Percentiles rank a stretch among this genome's conserved stretches.
Evolutionary conservation across 2,888 invertebrate species (phyloP).

Genomic region (Eulithis testata): DNA sequence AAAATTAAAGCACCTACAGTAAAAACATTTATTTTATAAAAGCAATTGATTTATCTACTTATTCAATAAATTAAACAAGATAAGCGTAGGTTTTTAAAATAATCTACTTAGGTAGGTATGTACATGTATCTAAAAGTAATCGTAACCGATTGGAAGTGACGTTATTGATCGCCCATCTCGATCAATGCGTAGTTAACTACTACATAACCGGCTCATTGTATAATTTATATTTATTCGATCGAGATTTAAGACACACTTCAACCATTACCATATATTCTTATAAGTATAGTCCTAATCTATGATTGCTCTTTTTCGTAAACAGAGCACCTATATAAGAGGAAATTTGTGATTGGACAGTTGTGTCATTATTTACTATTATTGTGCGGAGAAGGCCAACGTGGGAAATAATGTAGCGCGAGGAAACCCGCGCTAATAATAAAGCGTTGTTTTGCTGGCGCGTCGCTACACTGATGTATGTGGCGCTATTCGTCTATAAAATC

Average conservation of each 20-base stretch:
- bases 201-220: constrained; percentile 63
- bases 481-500: neutral
- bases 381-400: constrained; percentile 50
- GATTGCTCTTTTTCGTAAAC: constrained; percentile 61
- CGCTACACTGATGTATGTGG: neutral
- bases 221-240: constrained; percentile 56
- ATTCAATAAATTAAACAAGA: constrained; percentile 39
- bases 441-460: constrained; percentile 2
- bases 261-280: constrained; percentile 46
- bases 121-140: constrained; percentile 46
- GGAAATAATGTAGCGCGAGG: constrained; percentile 28
- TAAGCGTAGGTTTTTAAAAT: constrained; percentile 43
- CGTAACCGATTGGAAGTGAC: constrained; percentile 58
- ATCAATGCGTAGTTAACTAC: constrained; percentile 52
- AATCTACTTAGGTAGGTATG: constrained; percentile 33
- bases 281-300: constrained; percentile 49
- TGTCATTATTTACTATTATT: constrained; percentile 48
- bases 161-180: constrained; percentile 32
- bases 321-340: constrained; percentile 67
- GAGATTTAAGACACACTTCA: constrained; percentile 57
- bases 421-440: constrained; percentile 12
- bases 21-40: constrained; percentile 29
- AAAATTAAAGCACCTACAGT: constrained; percentile 43
- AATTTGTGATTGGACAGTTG: constrained; percentile 59
- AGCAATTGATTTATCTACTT: constrained; percentile 38